phyloP scores from a whole-genome alignment of 92 coral and sea anemone genomes.

The Siderastrea radians region DNA sequence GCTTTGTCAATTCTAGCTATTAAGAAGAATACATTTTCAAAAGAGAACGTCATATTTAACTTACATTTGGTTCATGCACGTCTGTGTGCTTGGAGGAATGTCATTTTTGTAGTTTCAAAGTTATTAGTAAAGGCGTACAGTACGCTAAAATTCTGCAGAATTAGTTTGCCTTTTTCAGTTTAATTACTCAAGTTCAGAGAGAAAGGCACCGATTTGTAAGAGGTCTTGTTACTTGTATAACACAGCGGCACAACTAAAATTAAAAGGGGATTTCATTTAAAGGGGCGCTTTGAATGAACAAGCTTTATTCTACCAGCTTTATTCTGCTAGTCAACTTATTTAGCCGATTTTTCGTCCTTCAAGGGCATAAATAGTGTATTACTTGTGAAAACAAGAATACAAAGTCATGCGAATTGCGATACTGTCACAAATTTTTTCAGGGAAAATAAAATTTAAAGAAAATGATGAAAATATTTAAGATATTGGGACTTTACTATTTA shows the following conservation, averaged over 20 bases:
- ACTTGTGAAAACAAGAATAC: no score
- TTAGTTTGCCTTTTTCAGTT: background rate
- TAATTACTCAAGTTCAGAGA: slow-evolving; percentile 1
- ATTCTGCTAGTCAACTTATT: background rate
- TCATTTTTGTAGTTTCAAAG: no score
- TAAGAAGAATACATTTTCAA: background rate
- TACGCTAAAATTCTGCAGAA: background rate
- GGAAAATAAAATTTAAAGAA: no score
- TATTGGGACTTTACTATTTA: no score
- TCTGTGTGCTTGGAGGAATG: no score
- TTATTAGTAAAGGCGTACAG: no score
- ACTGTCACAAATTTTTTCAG: no score
- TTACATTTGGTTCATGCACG: no score
- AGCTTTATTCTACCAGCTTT: background rate
- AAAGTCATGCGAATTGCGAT: no score
- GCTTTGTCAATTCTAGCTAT: background rate
- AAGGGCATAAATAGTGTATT: no score
- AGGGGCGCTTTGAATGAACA: background rate
- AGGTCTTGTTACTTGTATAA: background rate
- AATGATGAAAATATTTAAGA: no score
- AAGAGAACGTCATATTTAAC: no score
- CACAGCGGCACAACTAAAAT: background rate
- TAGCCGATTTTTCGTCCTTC: background rate
- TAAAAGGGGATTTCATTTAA: background rate
- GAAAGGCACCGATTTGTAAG: background rate